These are phyloP conservation scores for Rhinopithecus roxellana DNA, from an alignment of 2,113 vertebrate species.

Conservation along the genomic window DNA sequence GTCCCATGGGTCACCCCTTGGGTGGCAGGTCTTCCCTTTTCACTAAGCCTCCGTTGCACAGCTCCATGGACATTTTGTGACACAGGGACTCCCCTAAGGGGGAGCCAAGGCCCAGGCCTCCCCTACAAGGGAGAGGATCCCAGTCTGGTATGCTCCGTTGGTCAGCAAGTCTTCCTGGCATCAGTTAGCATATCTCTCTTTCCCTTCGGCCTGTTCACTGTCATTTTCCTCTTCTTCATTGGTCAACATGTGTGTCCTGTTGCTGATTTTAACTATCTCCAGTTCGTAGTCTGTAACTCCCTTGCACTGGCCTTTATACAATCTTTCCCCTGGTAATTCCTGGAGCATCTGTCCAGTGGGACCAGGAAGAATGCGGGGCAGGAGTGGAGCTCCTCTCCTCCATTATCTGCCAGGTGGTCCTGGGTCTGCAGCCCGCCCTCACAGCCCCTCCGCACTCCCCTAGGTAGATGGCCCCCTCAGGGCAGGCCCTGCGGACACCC, in stretches of 20 bases:
- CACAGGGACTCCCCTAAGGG: background rate
- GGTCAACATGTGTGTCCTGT: background rate
- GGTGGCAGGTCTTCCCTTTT: background rate
- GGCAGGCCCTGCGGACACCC: slow-evolving; percentile 93
- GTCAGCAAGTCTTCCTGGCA: background rate
- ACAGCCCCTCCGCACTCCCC: slow-evolving; percentile 61
- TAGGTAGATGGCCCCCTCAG: slow-evolving; percentile 99
- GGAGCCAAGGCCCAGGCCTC: background rate
- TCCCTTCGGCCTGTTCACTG: background rate
- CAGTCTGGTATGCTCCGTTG: background rate
- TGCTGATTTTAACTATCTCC: background rate
- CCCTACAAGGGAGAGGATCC: background rate
- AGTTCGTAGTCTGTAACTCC: background rate
- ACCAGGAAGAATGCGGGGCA: slow-evolving; percentile 20
- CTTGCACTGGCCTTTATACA: background rate
- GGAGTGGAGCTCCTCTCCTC: background rate
- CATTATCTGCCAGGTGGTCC: background rate
- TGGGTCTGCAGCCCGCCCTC: background rate
- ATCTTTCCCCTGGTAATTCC: background rate
- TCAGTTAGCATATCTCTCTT: slow-evolving; percentile 7
- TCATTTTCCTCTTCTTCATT: slow-evolving; percentile 7
- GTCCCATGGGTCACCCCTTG: background rate
- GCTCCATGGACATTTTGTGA: background rate
- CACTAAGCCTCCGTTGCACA: background rate
- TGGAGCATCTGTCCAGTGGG: background rate